Base-by-base conservation (phyloP, 2,888 invertebrate genomes). In the Ornithoptera alexandrae region DNA sequence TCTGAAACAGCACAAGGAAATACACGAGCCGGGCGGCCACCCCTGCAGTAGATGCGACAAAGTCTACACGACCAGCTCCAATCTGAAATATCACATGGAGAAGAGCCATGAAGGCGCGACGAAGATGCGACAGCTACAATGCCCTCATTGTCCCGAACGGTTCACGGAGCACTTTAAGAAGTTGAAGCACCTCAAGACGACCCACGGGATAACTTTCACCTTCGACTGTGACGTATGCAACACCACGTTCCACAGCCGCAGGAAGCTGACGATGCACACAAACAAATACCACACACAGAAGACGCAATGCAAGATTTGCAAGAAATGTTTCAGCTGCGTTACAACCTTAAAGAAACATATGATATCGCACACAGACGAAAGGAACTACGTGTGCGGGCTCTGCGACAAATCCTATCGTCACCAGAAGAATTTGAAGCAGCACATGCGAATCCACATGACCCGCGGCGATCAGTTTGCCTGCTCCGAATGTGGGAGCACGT, bases 361-460 rank as follows among this genome's bases (percentile, higher is more conserved):
- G 84, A 72, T 84, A 0, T 82, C 82, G 0, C 89, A 90, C 68
- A 84, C 87, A 0, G 85, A 84, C 0, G 88, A 86, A 59, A 80
- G 84, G 62, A 86, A 84, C 70, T 86, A 80, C 56, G 65, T 81
- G 0, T 94, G 94, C 73, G 76, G 80, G 15, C 69, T 91, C 1
- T 94, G 94, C 69, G 84, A 88, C 56, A 93, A 93, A 72, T 84
- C 91, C 0, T 94, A 94, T 65, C 88, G 90, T 65, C 91, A 93
- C 59, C 90, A 92, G 74, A 91, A 85, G 71, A 88, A 85, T 65
- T 74, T 90, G 75, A 85, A 81, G 22, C 84, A 92, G 39, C 94
- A 94, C 71, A 79, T 91, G 79, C 80, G 85, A 39, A 76, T 79
- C 1, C 88, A 89, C 71, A 70, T 73, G 0, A 75, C 78, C 30